Conservation (phyloP, 2,888 invertebrate species). For the Sthenelais limicola region DNA sequence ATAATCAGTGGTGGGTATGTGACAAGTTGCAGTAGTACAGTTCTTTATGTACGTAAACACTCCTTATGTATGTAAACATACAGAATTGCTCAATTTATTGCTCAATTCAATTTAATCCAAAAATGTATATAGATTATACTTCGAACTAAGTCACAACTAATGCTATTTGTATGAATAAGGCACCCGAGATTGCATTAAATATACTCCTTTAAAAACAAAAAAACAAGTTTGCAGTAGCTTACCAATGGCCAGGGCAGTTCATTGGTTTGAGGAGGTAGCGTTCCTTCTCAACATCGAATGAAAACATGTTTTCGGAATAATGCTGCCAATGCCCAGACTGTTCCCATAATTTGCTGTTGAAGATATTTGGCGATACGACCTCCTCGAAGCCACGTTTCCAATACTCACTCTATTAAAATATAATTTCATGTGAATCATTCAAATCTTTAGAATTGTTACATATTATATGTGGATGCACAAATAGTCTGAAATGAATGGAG, state of each 20-base stretch:
- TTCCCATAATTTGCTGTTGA: conserved; percentile 96
- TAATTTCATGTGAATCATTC: neutral
- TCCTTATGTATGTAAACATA: too few relatives aligned
- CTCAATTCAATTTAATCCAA: too few relatives aligned
- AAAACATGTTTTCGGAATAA: conserved; percentile 97
- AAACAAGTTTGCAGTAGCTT: too few relatives aligned
- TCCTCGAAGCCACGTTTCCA: conserved; percentile 90
- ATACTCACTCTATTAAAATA: conserved; percentile 79
- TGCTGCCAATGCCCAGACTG: conserved; percentile 99
- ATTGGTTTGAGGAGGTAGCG: conserved; percentile 97
- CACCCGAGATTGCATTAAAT: too few relatives aligned
- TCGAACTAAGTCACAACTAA: too few relatives aligned
- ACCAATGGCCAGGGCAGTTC: conserved; percentile 99
- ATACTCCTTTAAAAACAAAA: too few relatives aligned
- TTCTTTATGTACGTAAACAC: too few relatives aligned
- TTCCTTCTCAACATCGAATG: conserved; percentile 96
- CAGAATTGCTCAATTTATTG: too few relatives aligned
- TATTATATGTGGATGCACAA: neutral
- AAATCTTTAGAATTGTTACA: neutral
- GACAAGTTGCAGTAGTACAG: too few relatives aligned
- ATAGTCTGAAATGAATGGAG: neutral
- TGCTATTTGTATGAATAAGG: too few relatives aligned
- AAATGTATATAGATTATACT: too few relatives aligned
- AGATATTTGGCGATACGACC: conserved; percentile 96
- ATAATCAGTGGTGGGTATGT: too few relatives aligned